A percentile compares a stretch with the other conserved stretches of the same genome.
These are phyloP conservation scores for Lysandra bellargus DNA, from an alignment of 2,888 invertebrate species.

Conservation along the genomic window DNA sequence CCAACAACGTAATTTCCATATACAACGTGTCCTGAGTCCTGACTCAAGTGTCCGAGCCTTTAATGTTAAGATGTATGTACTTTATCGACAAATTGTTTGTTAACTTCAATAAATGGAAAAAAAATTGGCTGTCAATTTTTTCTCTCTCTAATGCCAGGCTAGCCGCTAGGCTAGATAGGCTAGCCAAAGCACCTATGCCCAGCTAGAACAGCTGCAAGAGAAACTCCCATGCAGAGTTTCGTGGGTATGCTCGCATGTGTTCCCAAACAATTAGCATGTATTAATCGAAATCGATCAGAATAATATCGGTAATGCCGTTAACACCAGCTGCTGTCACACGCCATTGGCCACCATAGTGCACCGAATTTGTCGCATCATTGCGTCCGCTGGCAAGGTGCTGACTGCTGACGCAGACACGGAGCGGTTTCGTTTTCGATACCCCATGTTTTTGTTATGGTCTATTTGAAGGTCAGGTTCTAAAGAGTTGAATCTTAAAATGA, in stretches of 20 bases:
- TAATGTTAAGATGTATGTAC: no score
- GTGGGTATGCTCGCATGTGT: neutral
- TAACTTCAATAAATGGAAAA: no score
- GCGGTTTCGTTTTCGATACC: neutral
- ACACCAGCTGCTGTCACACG: conserved; percentile 28
- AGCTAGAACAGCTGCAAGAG: neutral
- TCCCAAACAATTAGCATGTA: conserved; percentile 11
- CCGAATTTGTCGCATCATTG: conserved; percentile 27
- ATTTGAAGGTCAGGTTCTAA: neutral
- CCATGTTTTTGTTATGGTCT: neutral
- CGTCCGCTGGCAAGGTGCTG: conserved; percentile 18
- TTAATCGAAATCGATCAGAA: conserved; percentile 12
- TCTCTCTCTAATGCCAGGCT: no score
- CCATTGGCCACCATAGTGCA: conserved; percentile 25
- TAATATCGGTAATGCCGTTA: conserved; percentile 1
- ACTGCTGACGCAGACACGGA: conserved; percentile 3
- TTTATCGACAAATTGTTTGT: no score
- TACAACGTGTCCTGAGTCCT: no score
- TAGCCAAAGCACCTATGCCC: no score
- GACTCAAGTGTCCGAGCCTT: no score
- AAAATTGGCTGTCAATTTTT: no score
- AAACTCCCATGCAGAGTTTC: neutral
- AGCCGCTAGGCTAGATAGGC: no score
- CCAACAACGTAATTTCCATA: no score
- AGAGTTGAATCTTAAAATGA: neutral